Base-by-base conservation (phyloP, 2,797 vertebrate species). In the Remorina albescens region DNA sequence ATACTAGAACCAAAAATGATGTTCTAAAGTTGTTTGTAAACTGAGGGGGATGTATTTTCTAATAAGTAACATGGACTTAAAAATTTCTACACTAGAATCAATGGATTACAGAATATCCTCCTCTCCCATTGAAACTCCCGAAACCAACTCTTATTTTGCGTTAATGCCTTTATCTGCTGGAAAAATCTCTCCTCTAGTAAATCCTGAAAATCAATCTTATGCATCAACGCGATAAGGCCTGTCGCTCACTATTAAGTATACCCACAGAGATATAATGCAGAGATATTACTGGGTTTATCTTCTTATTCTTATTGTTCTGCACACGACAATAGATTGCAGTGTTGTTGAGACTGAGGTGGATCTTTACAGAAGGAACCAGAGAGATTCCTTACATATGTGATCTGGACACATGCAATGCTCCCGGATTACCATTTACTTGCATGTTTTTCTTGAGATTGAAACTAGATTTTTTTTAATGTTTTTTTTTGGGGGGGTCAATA, bases 171-270 rank as follows among this genome's bases (percentile, higher is more conserved):
- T 75, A 77, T 81, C 77, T 58, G 26, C 39, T 54, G 57, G 58
- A 51, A 86, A 79, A 64, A 74, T 69, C 59, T 70, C 42, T 54
- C 23, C 47, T 70, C 8, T 34, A 47, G 30, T 47, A 61, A 67
- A 64, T 57, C 78, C 75, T 70, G 62, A 59, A 30, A 78, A 34
- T 59, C 12, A 58, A 10, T n/a, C 49, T 37, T 6, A 32, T 56
- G 26, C 2, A 28, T 53, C 61, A 65, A 8, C 21, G 26, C 21
- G 28, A 50, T 37, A 4, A 34, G 19, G 34, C 63, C 47, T 13
- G 25, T 71, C 16, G 8, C 0, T 0, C 37, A 18, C n/a, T 25
- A 39, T 67, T 28, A 66, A 65, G 74, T 23, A 64, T 68, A 13
- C 39, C 42, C 8, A 0, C 0, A 12, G 26, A n/a, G 39, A 69